Evolutionary conservation across 1,140 invertebrate genomes (phyloP), one percentile per base, ranked within the genome.

Genomic region (Anastrepha ludens): DNA sequence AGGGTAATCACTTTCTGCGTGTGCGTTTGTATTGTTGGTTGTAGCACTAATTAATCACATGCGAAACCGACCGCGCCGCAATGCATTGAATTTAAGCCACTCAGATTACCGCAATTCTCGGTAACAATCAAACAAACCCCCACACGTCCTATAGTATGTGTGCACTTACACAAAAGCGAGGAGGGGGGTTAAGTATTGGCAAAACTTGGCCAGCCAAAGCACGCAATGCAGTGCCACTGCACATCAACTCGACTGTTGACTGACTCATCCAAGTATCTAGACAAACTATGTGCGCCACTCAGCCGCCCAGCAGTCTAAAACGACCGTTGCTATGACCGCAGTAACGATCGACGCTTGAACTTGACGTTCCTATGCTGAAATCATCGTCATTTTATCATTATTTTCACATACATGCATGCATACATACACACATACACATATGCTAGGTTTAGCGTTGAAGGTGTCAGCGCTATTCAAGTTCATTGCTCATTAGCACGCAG

Each of bases 401-500:
- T n/a, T 74, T 74, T 74, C 67, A 47, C 67, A 74, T 47, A 44
- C 41, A 55, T 55, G 11, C 11, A 11, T 55, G 0, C 11, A 11
- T 55, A 55, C 4, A 17, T n/a, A 11, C 15, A 41, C 41, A 62
- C 60, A 62, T n/a, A 13, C 9, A 29, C 29, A 29, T 29, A 29
- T 29, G 1, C 29, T 29, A 29, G 29, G 29, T 29, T 29, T 29
- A 29, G 29, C 29, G 29, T 29, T 29, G 29, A 55, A 81, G n/a
- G 47, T 58, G 47, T 55, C 74, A 81, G 74, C 74, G 47, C 29
- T 81, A 81, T 29, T 81, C 44, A 86, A 89, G 89, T 92, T 92
- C 92, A 92, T 92, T 91, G 90, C 91, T 92, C 91, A 92, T 92
- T 92, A 92, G 91, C 91, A 92, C 91, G 91, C 91, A 90, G 47